These are phyloP conservation scores for Chaetogeoica ovagalla DNA, from an alignment of 2,888 invertebrate species.

Conservation along the genomic window DNA sequence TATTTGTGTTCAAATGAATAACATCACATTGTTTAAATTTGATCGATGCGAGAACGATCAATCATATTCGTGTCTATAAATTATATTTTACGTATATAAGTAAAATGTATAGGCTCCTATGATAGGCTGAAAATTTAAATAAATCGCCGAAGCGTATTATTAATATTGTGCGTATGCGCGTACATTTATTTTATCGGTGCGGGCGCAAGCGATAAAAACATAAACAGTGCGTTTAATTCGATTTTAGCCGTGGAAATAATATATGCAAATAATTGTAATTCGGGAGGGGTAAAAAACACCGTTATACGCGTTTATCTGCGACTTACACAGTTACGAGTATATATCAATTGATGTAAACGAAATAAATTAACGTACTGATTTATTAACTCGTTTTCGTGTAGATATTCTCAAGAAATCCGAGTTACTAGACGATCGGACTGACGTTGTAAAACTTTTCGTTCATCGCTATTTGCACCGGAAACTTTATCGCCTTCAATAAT, in stretches of 20 bases:
- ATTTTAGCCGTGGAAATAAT: neutral
- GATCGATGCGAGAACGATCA: conserved; percentile 23
- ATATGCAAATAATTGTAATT: neutral
- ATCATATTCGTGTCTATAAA: conserved; percentile 1
- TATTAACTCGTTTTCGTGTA: too few species aligned
- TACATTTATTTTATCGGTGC: neutral
- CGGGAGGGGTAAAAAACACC: neutral
- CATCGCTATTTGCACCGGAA: too few species aligned
- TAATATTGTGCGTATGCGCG: neutral
- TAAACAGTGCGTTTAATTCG: neutral
- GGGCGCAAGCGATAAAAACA: neutral
- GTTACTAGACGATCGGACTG: too few species aligned
- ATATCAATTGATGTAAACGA: too few species aligned
- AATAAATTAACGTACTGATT: too few species aligned
- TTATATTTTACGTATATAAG: neutral
- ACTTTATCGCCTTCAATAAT: too few species aligned
- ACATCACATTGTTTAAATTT: conserved; percentile 5
- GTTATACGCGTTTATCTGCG: neutral
- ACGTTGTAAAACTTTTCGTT: too few species aligned
- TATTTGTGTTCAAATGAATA: neutral
- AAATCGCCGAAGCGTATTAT: too few species aligned
- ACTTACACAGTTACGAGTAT: too few species aligned
- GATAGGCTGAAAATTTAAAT: neutral
- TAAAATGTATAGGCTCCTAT: neutral
- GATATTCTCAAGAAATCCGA: too few species aligned